A percentile compares a stretch with the other conserved stretches of the same genome.
These are phyloP conservation scores for Brassicogethes aeneus DNA, from an alignment of 2,888 invertebrate species.

Conservation along the genomic window DNA sequence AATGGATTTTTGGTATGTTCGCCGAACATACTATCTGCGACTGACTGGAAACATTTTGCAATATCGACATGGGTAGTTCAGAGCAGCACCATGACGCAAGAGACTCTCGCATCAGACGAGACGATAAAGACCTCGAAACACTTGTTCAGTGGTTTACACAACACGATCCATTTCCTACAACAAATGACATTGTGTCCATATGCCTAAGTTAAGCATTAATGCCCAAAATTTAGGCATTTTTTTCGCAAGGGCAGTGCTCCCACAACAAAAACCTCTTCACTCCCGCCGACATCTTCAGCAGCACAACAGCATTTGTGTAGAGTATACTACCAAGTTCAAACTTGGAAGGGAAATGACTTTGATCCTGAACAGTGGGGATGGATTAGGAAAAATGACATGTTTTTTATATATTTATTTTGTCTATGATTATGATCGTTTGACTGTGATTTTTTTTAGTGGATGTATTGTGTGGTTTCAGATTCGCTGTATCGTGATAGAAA, in stretches of 20 bases:
- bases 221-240: too few species aligned
- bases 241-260: too few species aligned
- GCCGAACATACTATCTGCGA: not conserved
- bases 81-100: not conserved
- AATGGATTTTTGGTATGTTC: not conserved
- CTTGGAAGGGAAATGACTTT: not conserved
- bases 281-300: not conserved
- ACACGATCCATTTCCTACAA: too few species aligned
- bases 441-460: too few species aligned
- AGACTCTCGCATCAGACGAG: not conserved
- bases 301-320: not conserved
- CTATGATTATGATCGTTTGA: too few species aligned
- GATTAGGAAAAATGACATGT: not conserved
- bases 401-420: too few species aligned
- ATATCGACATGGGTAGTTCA: not conserved
- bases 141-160: too few species aligned
- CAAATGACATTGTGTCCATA: too few species aligned
- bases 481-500: too few species aligned
- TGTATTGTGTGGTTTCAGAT: too few species aligned
- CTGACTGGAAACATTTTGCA: not conserved
- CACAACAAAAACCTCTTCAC: too few species aligned
- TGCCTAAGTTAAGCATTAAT: too few species aligned
- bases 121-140: not conserved
- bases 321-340: not conserved
- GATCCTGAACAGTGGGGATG: not conserved